A percentile compares a stretch with the other conserved stretches of the same genome.
Conservation (phyloP, 1,140 invertebrate species). For the Ceratosolen fusciceps region DNA sequence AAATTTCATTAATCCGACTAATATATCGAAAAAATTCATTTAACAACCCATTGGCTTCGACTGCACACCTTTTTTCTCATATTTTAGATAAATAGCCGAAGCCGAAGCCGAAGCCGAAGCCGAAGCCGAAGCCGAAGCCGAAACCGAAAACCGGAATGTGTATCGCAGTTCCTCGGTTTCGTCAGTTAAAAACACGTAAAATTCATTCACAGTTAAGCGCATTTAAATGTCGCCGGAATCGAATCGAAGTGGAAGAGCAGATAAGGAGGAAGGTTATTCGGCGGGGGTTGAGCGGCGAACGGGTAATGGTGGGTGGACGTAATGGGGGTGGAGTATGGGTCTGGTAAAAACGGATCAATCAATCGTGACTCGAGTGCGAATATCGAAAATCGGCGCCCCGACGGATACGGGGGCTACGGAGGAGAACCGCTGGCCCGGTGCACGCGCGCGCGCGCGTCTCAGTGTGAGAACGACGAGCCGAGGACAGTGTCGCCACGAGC, state of each 20-base stretch:
- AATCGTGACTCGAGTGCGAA: constrained; percentile 39
- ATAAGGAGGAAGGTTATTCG: not conserved
- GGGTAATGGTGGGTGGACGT: not conserved
- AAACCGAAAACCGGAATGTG: constrained; percentile 40
- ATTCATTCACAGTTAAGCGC: constrained; percentile 47
- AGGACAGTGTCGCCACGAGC: constrained; percentile 64
- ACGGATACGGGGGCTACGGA: not conserved
- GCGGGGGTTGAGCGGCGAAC: not conserved
- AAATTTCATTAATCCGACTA: constrained; percentile 37
- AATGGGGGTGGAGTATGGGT: too few species aligned
- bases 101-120: too few species aligned
- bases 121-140: constrained; percentile 26
- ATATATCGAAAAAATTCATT: constrained; percentile 25
- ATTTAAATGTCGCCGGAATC: constrained; percentile 34
- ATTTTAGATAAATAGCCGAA: constrained; percentile 43
- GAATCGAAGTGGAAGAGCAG: constrained; percentile 22
- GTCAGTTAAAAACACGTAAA: constrained; percentile 44
- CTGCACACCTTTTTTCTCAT: constrained; percentile 25
- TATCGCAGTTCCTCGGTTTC: constrained; percentile 27
- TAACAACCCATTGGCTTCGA: constrained; percentile 28
- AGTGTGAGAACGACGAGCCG: constrained; percentile 53
- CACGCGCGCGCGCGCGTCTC: constrained; percentile 37
- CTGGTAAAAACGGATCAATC: constrained; percentile 45
- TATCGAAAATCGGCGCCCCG: constrained; percentile 30
- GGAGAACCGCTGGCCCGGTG: constrained; percentile 2